phyloP scores from a whole-genome alignment of 2,797 vertebrate species.

The Hyperoplus immaculatus region DNA sequence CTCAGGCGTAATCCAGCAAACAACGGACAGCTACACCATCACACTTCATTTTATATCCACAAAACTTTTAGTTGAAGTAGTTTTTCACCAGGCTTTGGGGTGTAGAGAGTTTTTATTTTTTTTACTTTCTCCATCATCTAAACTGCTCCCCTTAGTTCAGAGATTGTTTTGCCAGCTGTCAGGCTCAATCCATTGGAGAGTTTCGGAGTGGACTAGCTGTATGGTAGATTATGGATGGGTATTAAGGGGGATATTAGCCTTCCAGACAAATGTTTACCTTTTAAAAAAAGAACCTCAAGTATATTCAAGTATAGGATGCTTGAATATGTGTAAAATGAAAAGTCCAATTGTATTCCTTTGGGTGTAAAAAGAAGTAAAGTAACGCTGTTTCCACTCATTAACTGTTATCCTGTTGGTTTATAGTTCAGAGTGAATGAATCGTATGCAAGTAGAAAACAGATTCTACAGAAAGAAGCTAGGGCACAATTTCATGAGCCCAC shows the following conservation, averaged over 20 bases:
- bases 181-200: constrained; percentile 21
- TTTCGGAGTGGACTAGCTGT: constrained; percentile 22
- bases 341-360: background rate
- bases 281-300: constrained; percentile 5
- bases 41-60: background rate
- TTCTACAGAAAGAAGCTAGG: background rate
- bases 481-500: background rate
- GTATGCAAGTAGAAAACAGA: background rate
- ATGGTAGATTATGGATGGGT: constrained; percentile 8
- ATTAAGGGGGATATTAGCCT: background rate
- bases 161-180: constrained; percentile 58
- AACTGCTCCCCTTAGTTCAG: constrained; percentile 28
- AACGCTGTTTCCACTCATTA: background rate
- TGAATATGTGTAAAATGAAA: background rate
- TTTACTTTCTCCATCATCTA: constrained; percentile 37
- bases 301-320: background rate
- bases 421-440: background rate
- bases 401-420: background rate
- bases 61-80: background rate
- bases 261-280: background rate
- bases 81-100: constrained; percentile 13
- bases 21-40: background rate
- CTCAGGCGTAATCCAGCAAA: constrained; percentile 9
- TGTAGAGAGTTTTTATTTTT: constrained; percentile 29
- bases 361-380: background rate